Percentiles rank a stretch among this genome's conserved stretches.
phyloP scores from a whole-genome alignment of 2,113 vertebrate genomes.

The Chelonoidis abingdonii region DNA sequence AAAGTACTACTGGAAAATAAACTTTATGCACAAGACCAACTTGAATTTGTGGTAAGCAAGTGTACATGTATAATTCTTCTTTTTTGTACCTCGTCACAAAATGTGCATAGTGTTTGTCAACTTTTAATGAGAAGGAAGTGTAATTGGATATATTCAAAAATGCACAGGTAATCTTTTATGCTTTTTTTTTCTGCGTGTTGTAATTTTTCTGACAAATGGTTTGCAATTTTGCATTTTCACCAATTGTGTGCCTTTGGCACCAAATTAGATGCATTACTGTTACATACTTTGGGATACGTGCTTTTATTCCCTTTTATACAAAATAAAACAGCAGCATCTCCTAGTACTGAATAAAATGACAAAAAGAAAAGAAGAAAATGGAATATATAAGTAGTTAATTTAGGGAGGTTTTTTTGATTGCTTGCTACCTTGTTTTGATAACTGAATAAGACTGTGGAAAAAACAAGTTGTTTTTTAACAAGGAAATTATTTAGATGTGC shows the following conservation, averaged over 20 bases:
- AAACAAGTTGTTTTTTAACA: conserved; percentile 50
- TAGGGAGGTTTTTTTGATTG: background rate
- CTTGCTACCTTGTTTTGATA: conserved; percentile 20
- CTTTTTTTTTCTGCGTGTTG: background rate
- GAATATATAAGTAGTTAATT: background rate
- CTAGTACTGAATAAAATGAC: background rate
- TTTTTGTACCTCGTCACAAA: background rate
- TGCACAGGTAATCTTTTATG: background rate
- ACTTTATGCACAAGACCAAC: conserved; percentile 22
- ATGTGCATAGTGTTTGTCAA: background rate
- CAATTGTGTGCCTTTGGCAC: conserved; percentile 9
- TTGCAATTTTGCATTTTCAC: conserved; percentile 28
- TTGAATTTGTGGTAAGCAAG: background rate
- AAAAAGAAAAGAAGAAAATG: conserved; percentile 58
- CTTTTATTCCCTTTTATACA: conserved; percentile 37
- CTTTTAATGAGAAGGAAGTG: conserved; percentile 25
- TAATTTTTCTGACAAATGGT: conserved; percentile 21
- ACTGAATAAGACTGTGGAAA: background rate
- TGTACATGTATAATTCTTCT: background rate
- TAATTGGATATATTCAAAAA: background rate
- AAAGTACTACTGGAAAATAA: background rate
- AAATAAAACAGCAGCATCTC: conserved; percentile 41
- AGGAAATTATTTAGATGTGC: conserved; percentile 71
- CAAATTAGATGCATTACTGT: conserved; percentile 41
- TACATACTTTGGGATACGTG: conserved; percentile 29